These are phyloP conservation scores for Pelecanus crispus DNA, from an alignment of 2,113 vertebrate genomes.

Conservation along the genomic window DNA sequence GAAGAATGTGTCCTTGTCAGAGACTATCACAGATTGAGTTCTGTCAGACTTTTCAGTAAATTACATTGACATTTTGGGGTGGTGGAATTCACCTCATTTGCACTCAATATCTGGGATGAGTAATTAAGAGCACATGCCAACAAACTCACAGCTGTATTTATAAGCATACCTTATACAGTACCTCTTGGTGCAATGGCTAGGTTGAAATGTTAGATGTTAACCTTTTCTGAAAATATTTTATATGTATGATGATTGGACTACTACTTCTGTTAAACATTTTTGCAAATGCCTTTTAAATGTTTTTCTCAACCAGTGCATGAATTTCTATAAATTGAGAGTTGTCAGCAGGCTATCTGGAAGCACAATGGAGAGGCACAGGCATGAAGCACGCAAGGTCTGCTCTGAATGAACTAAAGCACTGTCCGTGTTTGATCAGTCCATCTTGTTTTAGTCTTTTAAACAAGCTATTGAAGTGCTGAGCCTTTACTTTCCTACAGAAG, in stretches of 20 bases:
- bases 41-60: not conserved
- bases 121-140: not conserved
- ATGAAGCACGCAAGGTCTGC: not conserved
- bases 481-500: not conserved
- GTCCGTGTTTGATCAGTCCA: not conserved
- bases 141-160: not conserved
- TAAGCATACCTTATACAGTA: too few species aligned
- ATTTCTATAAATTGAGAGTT: not conserved
- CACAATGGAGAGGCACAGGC: not conserved
- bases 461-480: conserved; percentile 35
- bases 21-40: not conserved
- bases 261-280: not conserved
- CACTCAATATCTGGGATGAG: not conserved
- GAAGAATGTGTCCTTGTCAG: not conserved
- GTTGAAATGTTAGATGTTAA: not conserved
- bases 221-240: not conserved
- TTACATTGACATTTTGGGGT: not conserved
- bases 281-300: not conserved
- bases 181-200: not conserved
- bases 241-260: not conserved
- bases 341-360: not conserved
- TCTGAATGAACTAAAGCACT: not conserved
- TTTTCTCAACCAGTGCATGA: not conserved
- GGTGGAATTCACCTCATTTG: not conserved
- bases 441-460: conserved; percentile 29